These are phyloP conservation scores for Coryphaenoides rupestris DNA, from an alignment of 2,113 vertebrate genomes.

Conservation along the genomic window DNA sequence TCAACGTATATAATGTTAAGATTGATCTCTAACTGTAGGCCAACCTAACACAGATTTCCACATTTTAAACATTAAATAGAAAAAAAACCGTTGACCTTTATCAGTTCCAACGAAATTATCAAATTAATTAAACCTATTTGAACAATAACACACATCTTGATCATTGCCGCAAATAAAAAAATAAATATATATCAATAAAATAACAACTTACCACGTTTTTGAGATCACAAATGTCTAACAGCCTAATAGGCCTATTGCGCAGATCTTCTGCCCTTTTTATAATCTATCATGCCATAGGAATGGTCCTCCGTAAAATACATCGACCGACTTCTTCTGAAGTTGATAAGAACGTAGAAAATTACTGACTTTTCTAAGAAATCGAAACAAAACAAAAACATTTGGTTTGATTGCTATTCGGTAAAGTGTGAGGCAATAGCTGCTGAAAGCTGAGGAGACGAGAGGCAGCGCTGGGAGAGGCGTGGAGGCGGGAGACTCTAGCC, in stretches of 20 bases:
- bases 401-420: slow-evolving; percentile 55
- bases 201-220: slow-evolving; percentile 53
- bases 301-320: slow-evolving; percentile 60
- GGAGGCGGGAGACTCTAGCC: slow-evolving; percentile 67
- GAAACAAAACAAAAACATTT: slow-evolving; percentile 34
- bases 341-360: slow-evolving; percentile 39
- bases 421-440: slow-evolving; percentile 56
- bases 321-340: slow-evolving; percentile 24
- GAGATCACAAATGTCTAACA: slow-evolving; percentile 49
- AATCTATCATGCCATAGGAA: slow-evolving; percentile 52
- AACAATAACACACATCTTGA: background rate
- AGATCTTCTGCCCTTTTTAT: slow-evolving; percentile 47
- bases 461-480: slow-evolving; percentile 53
- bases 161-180: background rate
- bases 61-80: background rate
- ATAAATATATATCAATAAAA: slow-evolving; percentile 11
- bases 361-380: slow-evolving; percentile 57
- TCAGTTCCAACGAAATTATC: background rate
- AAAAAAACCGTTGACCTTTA: too few species aligned
- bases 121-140: background rate
- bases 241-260: slow-evolving; percentile 34
- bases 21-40: background rate
- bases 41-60: background rate
- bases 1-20: background rate
- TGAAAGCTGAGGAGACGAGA: slow-evolving; percentile 54